Percentiles rank a stretch among this genome's conserved stretches.
These are phyloP conservation scores for Bolinopsis microptera DNA, from an alignment of 37 sponge, comb jelly and placozoan species.

Conservation along the genomic window DNA sequence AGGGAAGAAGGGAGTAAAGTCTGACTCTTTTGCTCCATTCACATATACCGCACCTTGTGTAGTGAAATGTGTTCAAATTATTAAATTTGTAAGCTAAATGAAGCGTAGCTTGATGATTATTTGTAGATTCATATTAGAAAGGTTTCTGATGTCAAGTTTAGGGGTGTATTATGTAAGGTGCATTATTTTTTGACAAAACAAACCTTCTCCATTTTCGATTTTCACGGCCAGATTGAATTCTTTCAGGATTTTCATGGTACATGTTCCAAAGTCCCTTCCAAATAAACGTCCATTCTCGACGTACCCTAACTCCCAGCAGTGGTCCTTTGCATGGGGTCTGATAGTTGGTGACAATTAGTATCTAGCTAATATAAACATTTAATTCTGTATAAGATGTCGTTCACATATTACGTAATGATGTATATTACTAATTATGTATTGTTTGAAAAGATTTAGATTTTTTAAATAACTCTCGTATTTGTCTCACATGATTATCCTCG, in stretches of 20 bases:
- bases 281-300: conserved; percentile 13
- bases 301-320: conserved; percentile 37
- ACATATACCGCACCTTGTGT: not conserved
- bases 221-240: conserved; percentile 16
- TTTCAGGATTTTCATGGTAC: not conserved
- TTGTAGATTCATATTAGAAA: too few relatives aligned
- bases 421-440: too few relatives aligned
- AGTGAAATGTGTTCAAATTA: not conserved
- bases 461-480: too few relatives aligned
- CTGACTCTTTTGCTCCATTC: not conserved
- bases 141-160: not conserved
- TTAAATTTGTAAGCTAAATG: not conserved
- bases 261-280: not conserved
- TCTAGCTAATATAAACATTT: too few relatives aligned
- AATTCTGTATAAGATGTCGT: too few relatives aligned
- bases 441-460: too few relatives aligned
- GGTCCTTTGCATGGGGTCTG: not conserved
- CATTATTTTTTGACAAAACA: not conserved
- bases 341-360: too few relatives aligned
- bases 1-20: not conserved
- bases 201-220: not conserved
- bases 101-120: too few relatives aligned
- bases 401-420: too few relatives aligned
- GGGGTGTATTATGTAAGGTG: not conserved
- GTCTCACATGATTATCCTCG: too few relatives aligned